A percentile compares a stretch with the other conserved stretches of the same genome.
Conservation (phyloP, 2,797 vertebrate species). For the Sebastes oblongus region DNA sequence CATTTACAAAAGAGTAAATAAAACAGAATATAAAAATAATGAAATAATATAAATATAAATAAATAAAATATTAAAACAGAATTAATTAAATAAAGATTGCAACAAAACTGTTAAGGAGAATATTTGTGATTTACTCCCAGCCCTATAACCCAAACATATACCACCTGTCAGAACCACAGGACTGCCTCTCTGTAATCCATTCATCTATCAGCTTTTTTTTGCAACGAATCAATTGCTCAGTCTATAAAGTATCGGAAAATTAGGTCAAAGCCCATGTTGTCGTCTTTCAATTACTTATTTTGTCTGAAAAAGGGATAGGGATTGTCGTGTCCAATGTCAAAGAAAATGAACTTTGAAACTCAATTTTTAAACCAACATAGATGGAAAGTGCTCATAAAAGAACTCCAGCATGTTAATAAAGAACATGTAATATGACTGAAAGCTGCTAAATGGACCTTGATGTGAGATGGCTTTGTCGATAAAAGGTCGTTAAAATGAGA, state of each 20-base stretch:
- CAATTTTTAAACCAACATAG: not conserved
- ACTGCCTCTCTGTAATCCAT: not conserved
- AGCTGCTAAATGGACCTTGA: not conserved
- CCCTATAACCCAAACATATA: too few species aligned
- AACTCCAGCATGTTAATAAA: not conserved
- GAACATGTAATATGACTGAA: not conserved
- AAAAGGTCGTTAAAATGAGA: not conserved
- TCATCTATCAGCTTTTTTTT: not conserved
- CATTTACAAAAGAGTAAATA: too few species aligned
- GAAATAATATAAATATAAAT: too few species aligned
- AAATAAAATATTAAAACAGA: too few species aligned
- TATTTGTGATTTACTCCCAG: too few species aligned
- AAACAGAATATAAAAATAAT: too few species aligned
- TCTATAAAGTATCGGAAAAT: not conserved
- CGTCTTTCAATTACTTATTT: not conserved
- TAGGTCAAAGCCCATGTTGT: not conserved
- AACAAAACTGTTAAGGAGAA: too few species aligned
- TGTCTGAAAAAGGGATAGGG: not conserved
- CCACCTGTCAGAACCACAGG: too few species aligned
- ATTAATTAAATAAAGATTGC: too few species aligned
- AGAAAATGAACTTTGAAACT: not conserved
- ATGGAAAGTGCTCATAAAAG: not conserved
- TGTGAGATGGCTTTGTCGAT: not conserved
- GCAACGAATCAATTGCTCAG: not conserved
- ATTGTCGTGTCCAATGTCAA: not conserved